Evolutionary conservation across 2,797 vertebrate genomes (phyloP), one percentile per base, ranked within the genome.

Genomic region (Allobates femoralis): DNA sequence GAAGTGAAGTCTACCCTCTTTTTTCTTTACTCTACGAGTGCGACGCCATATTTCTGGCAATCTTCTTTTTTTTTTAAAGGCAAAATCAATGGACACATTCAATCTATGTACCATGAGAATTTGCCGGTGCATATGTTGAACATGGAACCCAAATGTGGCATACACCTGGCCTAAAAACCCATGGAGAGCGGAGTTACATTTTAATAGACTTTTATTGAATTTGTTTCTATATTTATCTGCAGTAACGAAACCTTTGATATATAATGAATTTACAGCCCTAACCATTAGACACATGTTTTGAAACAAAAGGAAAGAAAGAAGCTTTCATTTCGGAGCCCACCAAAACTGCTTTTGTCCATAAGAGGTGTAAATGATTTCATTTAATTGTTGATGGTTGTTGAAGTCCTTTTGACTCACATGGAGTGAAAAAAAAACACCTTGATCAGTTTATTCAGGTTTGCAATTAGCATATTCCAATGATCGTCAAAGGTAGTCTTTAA

Each of bases 391-490:
- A 80, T 79, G 51, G 67, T 37, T 71, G 78, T 79, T 85, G 15
- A 56, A 51, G 67, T 81, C 19, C 58, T 58, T 60, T 53, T 28
- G 26, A 28, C 58, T 77, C 16, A 37, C 21, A 19, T 71, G 26
- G 8, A 51, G 74, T 46, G 1, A 46, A 62, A 34, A 83, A 71
- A 73, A 76, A 87, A 66, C 75, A 83, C 81, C 73, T 83, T 82
- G 71, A 78, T 67, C 73, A 77, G 81, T 83, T 83, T 51, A 78
- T 78, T 79, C 32, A 69, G 26, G 60, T 73, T 71, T 56, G 55
- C 51, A 41, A 74, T 87, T 87, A 80, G 46, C 82, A 80, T 80
- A 79, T 46, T 30, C 41, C 53, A 80, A 64, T 75, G 82, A 84
- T 75, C 81, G 53, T 66, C 71, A 82, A 77, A 84, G 76, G 53